phyloP scores from a whole-genome alignment of 1,140 invertebrate species.

The Palaemon carinicauda region DNA sequence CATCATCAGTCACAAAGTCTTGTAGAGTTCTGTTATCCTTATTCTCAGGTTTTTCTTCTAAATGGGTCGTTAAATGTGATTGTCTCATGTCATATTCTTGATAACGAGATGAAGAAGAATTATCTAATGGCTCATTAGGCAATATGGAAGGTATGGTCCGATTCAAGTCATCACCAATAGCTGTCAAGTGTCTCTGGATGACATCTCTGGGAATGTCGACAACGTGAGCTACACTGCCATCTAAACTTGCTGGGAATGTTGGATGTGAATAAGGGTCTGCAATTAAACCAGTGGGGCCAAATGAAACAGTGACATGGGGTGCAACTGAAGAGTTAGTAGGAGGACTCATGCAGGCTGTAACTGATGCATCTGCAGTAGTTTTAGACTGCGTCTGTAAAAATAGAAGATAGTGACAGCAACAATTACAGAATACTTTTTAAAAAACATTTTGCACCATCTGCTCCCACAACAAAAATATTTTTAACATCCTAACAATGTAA shows the following conservation, averaged over 20 bases:
- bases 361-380: not conserved
- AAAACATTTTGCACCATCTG: too few relatives aligned
- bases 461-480: too few relatives aligned
- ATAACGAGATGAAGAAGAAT: too few relatives aligned
- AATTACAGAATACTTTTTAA: too few relatives aligned
- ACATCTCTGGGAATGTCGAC: not conserved
- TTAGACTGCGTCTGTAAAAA: not conserved
- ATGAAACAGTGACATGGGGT: not conserved
- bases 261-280: not conserved
- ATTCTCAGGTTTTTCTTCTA: too few relatives aligned
- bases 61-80: too few relatives aligned
- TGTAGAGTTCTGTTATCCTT: too few relatives aligned
- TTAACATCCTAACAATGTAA: too few relatives aligned
- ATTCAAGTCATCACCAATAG: slow-evolving; percentile 1
- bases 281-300: not conserved
- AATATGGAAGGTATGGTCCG: not conserved
- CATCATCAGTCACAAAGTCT: too few relatives aligned
- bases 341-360: not conserved
- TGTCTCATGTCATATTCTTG: too few relatives aligned
- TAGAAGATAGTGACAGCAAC: not conserved
- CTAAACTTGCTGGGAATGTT: not conserved
- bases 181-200: not conserved
- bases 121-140: too few relatives aligned
- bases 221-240: not conserved
- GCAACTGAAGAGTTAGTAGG: not conserved